Conservation (phyloP, 2,113 vertebrate species). For the Limnothrissa miodon region DNA sequence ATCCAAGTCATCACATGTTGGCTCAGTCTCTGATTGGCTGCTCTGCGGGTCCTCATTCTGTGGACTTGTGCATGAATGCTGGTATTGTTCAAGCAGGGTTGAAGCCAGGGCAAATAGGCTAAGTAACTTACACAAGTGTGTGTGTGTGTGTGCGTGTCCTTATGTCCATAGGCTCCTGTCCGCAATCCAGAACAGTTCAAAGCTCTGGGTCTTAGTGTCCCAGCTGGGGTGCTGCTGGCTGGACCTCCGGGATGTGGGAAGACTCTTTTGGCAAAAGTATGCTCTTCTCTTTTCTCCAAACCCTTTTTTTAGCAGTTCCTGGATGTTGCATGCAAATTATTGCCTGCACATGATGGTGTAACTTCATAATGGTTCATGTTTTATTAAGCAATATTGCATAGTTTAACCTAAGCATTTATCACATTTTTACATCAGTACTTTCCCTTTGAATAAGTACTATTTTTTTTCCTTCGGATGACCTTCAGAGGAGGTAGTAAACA, state of each 20-base stretch:
- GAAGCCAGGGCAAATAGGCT: not conserved
- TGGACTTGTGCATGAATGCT: constrained; percentile 23
- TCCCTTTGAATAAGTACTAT: not conserved
- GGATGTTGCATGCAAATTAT: no score
- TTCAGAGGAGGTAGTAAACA: not conserved
- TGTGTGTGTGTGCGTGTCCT: constrained; percentile 31
- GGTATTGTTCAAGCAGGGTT: constrained; percentile 27
- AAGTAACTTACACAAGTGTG: constrained; percentile 25
- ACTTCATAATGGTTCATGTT: no score
- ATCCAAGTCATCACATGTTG: not conserved
- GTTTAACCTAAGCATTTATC: no score
- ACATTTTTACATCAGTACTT: no score
- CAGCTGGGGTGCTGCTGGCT: constrained; percentile 90
- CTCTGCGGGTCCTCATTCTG: not conserved
- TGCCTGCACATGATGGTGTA: not conserved
- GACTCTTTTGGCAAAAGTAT: constrained; percentile 92
- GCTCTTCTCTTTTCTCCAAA: not conserved
- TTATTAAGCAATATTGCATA: not conserved
- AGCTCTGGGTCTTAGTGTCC: constrained; percentile 83
- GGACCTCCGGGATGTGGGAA: constrained; percentile 97
- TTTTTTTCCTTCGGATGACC: not conserved
- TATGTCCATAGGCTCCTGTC: constrained; percentile 81
- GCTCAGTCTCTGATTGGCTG: constrained; percentile 4
- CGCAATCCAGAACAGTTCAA: constrained; percentile 84
- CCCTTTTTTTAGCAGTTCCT: not conserved